These are phyloP conservation scores for Orchesellides sinensis DNA, from an alignment of 2,888 invertebrate species.

Conservation along the genomic window DNA sequence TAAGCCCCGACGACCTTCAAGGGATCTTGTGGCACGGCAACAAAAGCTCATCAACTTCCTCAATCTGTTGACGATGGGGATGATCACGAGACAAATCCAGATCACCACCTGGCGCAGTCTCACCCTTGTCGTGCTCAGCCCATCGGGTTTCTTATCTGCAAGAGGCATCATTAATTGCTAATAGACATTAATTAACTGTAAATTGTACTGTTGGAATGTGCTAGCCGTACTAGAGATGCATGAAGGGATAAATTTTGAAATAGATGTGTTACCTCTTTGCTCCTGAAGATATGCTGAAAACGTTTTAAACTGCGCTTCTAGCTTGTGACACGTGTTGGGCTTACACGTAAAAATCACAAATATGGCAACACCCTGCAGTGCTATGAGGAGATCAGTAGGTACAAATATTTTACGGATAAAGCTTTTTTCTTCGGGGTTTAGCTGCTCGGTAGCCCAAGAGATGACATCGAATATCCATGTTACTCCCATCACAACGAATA, in stretches of 20 bases:
- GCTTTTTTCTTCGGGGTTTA: slow-evolving; percentile 78
- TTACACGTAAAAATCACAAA: slow-evolving; percentile 93
- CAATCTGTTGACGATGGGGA: slow-evolving; percentile 70
- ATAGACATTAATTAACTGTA: not conserved
- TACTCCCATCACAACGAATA: slow-evolving; percentile 89
- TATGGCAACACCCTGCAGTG: slow-evolving; percentile 91
- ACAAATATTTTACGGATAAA: slow-evolving; percentile 82
- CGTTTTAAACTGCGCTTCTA: slow-evolving; percentile 74
- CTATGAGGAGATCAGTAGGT: slow-evolving; percentile 90
- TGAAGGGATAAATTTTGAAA: not conserved
- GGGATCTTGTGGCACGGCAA: slow-evolving; percentile 67
- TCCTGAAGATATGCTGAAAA: slow-evolving; percentile 64
- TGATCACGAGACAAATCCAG: slow-evolving; percentile 67
- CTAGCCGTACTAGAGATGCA: too few relatives aligned
- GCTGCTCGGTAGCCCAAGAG: slow-evolving; percentile 89
- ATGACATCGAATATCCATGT: slow-evolving; percentile 88
- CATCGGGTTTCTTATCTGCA: slow-evolving; percentile 63
- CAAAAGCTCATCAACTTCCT: slow-evolving; percentile 70
- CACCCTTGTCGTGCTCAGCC: slow-evolving; percentile 43
- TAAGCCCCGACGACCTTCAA: slow-evolving; percentile 68
- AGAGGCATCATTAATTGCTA: not conserved
- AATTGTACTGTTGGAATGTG: not conserved
- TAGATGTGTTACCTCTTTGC: slow-evolving; percentile 56
- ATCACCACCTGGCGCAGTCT: slow-evolving; percentile 58
- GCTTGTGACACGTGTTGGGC: slow-evolving; percentile 81